Base-by-base conservation (phyloP, 2,113 vertebrate genomes). In the Odontesthes bonariensis region DNA sequence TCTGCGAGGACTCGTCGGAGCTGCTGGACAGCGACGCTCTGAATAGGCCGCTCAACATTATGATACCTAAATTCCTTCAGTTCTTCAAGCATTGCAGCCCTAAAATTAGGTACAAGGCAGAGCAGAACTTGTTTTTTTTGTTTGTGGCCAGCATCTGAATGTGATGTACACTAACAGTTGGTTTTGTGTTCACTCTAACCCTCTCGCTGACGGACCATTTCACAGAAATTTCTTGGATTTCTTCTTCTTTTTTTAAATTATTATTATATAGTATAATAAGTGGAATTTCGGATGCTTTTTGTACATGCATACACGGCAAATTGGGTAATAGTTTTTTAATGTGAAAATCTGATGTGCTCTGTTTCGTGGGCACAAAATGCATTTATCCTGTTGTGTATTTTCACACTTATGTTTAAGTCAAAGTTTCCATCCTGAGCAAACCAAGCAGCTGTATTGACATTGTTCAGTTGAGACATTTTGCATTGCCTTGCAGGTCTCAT, bases 1-100 rank as follows among this genome's bases (percentile, higher is more conserved):
- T 99, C 87, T 99, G 97, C 0, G 97, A 99, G 88, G 97, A 98
- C 68, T 99, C 97, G 0, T 97, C 97, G 0, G 97, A 99, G 93
- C 95, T 99, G 70, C 89, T 99, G 88, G 97, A 99, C 88, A 99
- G 96, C 1, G 97, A 98, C 1, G 96, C 97, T 22, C 95, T 98
- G 69, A 97, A 98, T 83, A 92, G 97, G 8, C 97, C 97, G 0
- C 96, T 98, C 49, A 98, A 97, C 85, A 92, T 98, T 82, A 98
- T 98, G 97, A 99, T 98, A 67, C 97, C 97, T 11, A 98, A 98
- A 63, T 98, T 98, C 86, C 93, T 98, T 49, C 97, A 98, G 91
- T 98, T 98, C 87, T 98, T 98, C 85, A 99, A 97, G 87, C 97
- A 99, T 81, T 98, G 96, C 93, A 99, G 97, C 87, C 95, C 97